Evolutionary conservation across 2,113 vertebrate genomes (phyloP).

Genomic region (Paedocypris sp.): DNA sequence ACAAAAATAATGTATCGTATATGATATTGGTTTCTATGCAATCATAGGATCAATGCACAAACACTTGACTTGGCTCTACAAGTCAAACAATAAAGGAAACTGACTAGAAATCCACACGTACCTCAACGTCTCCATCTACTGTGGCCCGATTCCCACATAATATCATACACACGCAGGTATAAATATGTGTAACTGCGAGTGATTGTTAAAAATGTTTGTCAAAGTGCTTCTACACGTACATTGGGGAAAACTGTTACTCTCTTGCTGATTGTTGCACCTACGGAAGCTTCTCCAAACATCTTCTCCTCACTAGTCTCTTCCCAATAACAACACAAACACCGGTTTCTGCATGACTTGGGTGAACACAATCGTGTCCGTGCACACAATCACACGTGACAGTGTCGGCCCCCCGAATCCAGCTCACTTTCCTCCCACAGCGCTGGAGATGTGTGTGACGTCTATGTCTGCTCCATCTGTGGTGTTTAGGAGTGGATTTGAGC

Average conservation of each 20-base stretch:
- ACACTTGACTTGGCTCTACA: slow-evolving; percentile 13
- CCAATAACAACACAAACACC: slow-evolving; percentile 13
- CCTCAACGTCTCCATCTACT: neutral
- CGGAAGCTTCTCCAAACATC: neutral
- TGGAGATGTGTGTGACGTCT: slow-evolving; percentile 18
- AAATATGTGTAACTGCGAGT: slow-evolving; percentile 9
- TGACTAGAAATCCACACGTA: neutral
- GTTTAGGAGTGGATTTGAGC: slow-evolving; percentile 77
- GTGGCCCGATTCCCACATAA: slow-evolving; percentile 2
- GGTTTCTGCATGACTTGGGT: slow-evolving; percentile 31
- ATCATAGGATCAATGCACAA: slow-evolving; percentile 6
- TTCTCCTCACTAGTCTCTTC: neutral
- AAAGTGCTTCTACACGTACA: slow-evolving; percentile 11
- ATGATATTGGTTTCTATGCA: slow-evolving; percentile 4
- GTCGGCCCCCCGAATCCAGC: slow-evolving; percentile 1
- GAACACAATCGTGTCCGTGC: too few species aligned
- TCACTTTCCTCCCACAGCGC: slow-evolving; percentile 5
- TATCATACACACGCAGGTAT: slow-evolving; percentile 5
- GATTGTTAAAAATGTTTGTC: neutral
- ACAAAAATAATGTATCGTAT: slow-evolving; percentile 38
- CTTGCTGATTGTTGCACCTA: neutral
- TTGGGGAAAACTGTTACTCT: neutral
- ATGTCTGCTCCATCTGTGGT: neutral
- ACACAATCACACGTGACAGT: slow-evolving; percentile 9
- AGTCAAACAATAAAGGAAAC: neutral